These are phyloP conservation scores for Scomber scombrus DNA, from an alignment of 2,113 vertebrate genomes.

Conservation along the genomic window DNA sequence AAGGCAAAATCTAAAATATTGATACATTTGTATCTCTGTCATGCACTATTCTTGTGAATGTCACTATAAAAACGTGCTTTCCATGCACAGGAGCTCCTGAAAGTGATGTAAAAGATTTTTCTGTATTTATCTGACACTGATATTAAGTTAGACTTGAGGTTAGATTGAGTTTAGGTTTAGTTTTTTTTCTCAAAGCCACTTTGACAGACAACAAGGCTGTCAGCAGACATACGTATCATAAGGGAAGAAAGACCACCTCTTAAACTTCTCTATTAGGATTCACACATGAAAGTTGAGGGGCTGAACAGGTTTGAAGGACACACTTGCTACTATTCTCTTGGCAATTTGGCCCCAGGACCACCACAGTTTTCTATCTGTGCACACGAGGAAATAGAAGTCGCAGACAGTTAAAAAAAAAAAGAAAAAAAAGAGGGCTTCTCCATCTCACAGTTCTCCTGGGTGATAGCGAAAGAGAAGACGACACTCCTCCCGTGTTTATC, in stretches of 20 bases:
- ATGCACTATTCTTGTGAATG: conserved; percentile 18
- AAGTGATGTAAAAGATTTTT: conserved; percentile 7
- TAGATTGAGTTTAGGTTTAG: conserved; percentile 11
- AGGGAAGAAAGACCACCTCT: conserved; percentile 38
- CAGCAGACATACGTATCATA: conserved; percentile 19
- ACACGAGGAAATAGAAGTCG: conserved; percentile 35
- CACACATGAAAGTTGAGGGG: conserved; percentile 24
- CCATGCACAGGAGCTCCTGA: neutral
- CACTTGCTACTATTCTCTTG: conserved; percentile 39
- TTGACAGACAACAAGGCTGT: conserved; percentile 49
- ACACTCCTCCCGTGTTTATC: conserved; percentile 70
- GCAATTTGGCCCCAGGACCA: conserved; percentile 54
- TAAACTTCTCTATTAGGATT: conserved; percentile 38
- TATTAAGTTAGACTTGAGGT: conserved; percentile 13
- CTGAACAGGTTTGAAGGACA: conserved; percentile 36
- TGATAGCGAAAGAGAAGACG: conserved; percentile 46
- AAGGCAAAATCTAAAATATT: conserved; percentile 52
- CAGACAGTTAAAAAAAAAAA: conserved; percentile 7
- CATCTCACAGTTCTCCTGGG: conserved; percentile 45
- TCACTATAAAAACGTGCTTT: conserved; percentile 27
- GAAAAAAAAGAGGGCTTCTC: conserved; percentile 24
- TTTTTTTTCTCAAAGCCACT: conserved; percentile 17
- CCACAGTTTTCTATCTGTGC: conserved; percentile 44
- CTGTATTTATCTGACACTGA: conserved; percentile 22
- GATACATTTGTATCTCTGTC: conserved; percentile 42